Evolutionary conservation across 1,140 invertebrate species (phyloP).

Genomic region (Scaptomyza montana): DNA sequence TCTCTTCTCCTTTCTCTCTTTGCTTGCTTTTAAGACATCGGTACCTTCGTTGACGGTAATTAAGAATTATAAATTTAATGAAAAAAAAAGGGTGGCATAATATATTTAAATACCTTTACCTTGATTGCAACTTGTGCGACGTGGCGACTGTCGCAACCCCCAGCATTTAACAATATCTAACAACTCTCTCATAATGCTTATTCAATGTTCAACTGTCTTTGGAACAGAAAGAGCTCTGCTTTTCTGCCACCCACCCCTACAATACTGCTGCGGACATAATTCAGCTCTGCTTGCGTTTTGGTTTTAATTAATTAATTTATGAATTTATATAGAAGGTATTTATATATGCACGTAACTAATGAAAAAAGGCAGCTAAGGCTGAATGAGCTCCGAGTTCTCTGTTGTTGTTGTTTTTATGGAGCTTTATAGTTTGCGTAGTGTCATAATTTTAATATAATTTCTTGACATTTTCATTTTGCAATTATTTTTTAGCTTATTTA

Average conservation of each 20-base stretch:
- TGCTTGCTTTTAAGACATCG: neutral
- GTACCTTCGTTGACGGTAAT: slow-evolving; percentile 23
- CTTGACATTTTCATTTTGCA: slow-evolving; percentile 26
- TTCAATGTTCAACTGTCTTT: slow-evolving; percentile 59
- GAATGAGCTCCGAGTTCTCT: neutral
- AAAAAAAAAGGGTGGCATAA: slow-evolving; percentile 19
- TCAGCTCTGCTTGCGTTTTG: slow-evolving; percentile 34
- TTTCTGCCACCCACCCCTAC: neutral
- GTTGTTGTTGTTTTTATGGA: too few relatives aligned
- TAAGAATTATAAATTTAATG: slow-evolving; percentile 41
- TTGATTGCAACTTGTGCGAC: slow-evolving; percentile 21
- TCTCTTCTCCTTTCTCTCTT: neutral
- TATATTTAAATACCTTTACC: slow-evolving; percentile 38
- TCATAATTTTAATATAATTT: slow-evolving; percentile 22
- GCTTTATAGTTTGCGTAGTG: neutral
- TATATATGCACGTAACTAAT: slow-evolving; percentile 30
- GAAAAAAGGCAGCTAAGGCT: slow-evolving; percentile 45
- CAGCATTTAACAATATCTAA: slow-evolving; percentile 51
- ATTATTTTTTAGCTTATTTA: slow-evolving; percentile 36
- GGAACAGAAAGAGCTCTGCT: neutral
- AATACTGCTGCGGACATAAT: slow-evolving; percentile 12
- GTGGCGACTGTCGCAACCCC: slow-evolving; percentile 22
- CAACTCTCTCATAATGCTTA: slow-evolving; percentile 53
- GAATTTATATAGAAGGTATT: slow-evolving; percentile 47
- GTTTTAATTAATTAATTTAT: slow-evolving; percentile 69